A percentile compares a stretch with the other conserved stretches of the same genome.
phyloP scores from a whole-genome alignment of 1,140 invertebrate species.

The Oncopodura yosiiana region DNA sequence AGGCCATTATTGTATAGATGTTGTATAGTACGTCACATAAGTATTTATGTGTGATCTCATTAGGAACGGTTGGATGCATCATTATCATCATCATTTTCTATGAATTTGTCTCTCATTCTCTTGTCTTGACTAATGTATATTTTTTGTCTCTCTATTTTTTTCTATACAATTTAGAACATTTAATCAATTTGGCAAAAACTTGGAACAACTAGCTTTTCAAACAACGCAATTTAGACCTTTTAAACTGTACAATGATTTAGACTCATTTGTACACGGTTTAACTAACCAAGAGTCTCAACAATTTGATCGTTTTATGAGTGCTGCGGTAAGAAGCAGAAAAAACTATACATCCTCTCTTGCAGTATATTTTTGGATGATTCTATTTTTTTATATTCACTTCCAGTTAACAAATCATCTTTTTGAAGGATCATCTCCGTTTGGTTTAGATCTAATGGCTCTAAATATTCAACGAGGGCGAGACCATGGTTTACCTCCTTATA shows the following conservation, averaged over 20 bases:
- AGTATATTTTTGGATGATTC: slow-evolving; percentile 33
- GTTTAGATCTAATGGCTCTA: slow-evolving; percentile 56
- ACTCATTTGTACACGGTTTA: slow-evolving; percentile 47
- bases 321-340: slow-evolving; percentile 40
- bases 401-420: slow-evolving; percentile 54
- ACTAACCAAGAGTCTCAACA: slow-evolving; percentile 46
- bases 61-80: too few relatives aligned
- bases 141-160: slow-evolving; percentile 5
- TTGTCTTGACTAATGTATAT: too few relatives aligned
- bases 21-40: too few relatives aligned
- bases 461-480: slow-evolving; percentile 62
- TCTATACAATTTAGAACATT: slow-evolving; percentile 42
- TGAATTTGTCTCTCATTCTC: slow-evolving; percentile 1
- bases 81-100: too few relatives aligned
- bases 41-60: too few relatives aligned
- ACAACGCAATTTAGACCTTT: slow-evolving; percentile 46
- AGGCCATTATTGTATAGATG: too few relatives aligned
- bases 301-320: slow-evolving; percentile 47
- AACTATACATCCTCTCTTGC: slow-evolving; percentile 37
- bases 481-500: slow-evolving; percentile 58
- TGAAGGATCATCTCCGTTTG: slow-evolving; percentile 44
- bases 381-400: slow-evolving; percentile 23
- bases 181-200: slow-evolving; percentile 41
- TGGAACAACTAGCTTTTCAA: slow-evolving; percentile 47
- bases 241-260: slow-evolving; percentile 45